Evolutionary conservation across 2,888 invertebrate species (phyloP).

Genomic region (Amorpha juglandis): DNA sequence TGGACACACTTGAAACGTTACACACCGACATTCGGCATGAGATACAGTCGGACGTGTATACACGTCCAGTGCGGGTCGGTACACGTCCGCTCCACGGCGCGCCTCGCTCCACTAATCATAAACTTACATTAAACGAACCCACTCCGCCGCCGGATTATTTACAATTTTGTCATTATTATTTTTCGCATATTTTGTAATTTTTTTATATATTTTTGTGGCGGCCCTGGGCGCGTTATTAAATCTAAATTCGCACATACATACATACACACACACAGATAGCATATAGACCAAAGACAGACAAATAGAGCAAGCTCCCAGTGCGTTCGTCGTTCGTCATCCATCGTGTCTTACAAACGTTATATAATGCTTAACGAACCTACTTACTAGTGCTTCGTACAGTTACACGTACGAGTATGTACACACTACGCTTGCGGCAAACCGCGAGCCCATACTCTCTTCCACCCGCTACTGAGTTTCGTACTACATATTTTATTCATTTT

Average conservation of each 20-base stretch:
- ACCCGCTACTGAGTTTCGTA: background rate
- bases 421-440: background rate
- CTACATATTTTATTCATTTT: slow-evolving; percentile 1
- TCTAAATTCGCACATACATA: background rate
- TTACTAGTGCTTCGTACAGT: background rate
- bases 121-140: slow-evolving; percentile 6
- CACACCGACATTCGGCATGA: background rate
- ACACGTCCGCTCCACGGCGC: background rate
- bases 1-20: background rate
- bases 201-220: slow-evolving; percentile 35
- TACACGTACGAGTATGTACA: background rate
- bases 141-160: slow-evolving; percentile 33
- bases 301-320: slow-evolving; percentile 30
- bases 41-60: background rate
- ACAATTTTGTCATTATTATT: slow-evolving; percentile 38
- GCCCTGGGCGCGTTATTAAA: slow-evolving; percentile 7
- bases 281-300: no score
- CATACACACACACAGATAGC: slow-evolving; percentile 10
- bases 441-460: background rate
- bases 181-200: slow-evolving; percentile 33
- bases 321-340: slow-evolving; percentile 25
- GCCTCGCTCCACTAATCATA: background rate
- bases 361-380: background rate
- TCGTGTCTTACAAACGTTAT: background rate
- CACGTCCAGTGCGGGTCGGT: no score